Conservation (phyloP, 1,140 invertebrate species). For the Trichomalopsis sarcophagae region DNA sequence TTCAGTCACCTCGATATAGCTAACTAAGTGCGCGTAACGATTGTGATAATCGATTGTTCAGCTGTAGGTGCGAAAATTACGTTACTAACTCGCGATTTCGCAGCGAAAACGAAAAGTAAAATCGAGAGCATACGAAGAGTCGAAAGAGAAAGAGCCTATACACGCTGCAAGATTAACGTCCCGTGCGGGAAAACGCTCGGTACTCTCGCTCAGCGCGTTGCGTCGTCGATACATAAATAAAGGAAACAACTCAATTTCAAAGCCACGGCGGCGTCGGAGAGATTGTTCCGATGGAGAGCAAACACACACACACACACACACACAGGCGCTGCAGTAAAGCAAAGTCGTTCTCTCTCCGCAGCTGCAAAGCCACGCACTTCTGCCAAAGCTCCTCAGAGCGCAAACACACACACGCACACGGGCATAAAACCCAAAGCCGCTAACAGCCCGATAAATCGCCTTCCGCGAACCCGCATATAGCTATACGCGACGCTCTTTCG, state of each 20-base stretch:
- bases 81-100: too few relatives aligned
- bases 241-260: slow-evolving; percentile 25
- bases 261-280: neutral
- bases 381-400: neutral
- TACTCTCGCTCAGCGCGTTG: neutral
- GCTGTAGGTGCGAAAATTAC: too few relatives aligned
- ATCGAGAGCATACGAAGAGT: neutral
- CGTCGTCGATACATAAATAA: neutral
- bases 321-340: neutral
- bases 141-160: neutral
- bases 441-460: slow-evolving; percentile 18
- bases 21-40: neutral
- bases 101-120: neutral
- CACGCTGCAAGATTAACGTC: neutral
- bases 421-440: neutral
- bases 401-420: neutral
- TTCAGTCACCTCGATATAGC: neutral
- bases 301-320: neutral
- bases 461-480: slow-evolving; percentile 12
- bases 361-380: neutral
- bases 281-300: neutral
- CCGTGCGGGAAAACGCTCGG: neutral
- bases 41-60: neutral
- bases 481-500: neutral
- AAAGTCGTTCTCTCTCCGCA: neutral